Evolutionary conservation across 2,888 invertebrate species (phyloP).

Genomic region (Pseudanteris insignis): DNA sequence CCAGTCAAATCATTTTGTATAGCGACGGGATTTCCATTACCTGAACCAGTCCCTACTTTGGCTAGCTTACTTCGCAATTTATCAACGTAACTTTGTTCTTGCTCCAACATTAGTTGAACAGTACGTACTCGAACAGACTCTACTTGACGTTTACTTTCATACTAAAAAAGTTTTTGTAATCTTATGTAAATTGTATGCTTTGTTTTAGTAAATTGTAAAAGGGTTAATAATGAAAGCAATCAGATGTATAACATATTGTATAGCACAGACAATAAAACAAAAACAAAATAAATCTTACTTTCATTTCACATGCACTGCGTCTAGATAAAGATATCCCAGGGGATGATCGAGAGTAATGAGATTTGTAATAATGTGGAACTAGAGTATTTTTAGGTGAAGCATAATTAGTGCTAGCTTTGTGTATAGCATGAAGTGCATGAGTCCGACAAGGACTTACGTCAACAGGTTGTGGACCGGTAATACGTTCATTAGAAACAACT

Average conservation of each 20-base stretch:
- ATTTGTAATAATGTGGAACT: constrained; percentile 7
- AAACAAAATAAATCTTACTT: constrained; percentile 11
- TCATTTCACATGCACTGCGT: constrained; percentile 16
- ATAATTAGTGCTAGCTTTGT: constrained; percentile 5
- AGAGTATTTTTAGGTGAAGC: constrained; percentile 2
- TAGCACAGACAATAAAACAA: too few relatives aligned
- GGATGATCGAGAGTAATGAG: constrained; percentile 1
- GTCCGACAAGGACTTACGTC: constrained; percentile 75
- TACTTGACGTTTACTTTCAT: constrained; percentile 85
- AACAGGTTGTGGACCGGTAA: constrained; percentile 87
- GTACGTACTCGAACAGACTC: constrained; percentile 86
- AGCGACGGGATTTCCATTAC: constrained; percentile 61
- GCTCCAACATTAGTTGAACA: constrained; percentile 87
- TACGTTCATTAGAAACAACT: constrained; percentile 73
- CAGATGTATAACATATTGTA: too few relatives aligned
- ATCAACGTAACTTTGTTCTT: constrained; percentile 84
- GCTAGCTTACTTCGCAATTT: constrained; percentile 77
- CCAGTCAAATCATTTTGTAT: constrained; percentile 69
- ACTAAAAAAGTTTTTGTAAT: constrained; percentile 73
- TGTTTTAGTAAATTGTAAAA: too few relatives aligned
- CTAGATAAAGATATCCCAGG: constrained; percentile 6
- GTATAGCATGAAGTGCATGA: constrained; percentile 9
- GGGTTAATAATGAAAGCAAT: too few relatives aligned
- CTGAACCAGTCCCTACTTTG: constrained; percentile 66
- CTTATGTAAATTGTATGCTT: too few relatives aligned